Percentiles rank a stretch among this genome's conserved stretches.
Evolutionary conservation across 2,113 vertebrate species (phyloP).

Genomic region (Litocranius walleri): DNA sequence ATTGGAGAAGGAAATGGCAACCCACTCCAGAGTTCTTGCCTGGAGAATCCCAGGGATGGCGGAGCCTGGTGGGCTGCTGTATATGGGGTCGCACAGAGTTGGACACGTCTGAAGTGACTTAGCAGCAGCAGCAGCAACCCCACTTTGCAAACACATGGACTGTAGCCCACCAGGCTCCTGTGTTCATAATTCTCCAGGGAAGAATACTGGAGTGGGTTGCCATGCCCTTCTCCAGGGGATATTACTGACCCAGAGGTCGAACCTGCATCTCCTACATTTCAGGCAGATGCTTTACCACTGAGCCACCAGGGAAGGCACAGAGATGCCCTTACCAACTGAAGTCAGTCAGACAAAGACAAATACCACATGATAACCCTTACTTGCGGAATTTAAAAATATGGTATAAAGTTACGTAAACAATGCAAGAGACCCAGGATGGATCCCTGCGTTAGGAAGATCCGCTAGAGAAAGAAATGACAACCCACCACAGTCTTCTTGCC

Average conservation of each 20-base stretch:
- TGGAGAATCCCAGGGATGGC: no score
- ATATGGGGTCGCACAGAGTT: accelerated
- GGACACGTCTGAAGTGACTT: accelerated
- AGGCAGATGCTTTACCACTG: neutral
- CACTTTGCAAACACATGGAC: neutral
- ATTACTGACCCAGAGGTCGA: neutral
- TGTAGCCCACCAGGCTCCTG: neutral
- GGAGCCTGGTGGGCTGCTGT: no score
- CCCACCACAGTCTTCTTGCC: neutral
- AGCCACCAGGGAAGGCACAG: neutral
- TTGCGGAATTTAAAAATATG: accelerated
- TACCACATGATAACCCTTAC: neutral
- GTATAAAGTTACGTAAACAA: neutral
- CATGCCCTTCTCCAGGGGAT: neutral
- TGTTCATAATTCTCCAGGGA: neutral
- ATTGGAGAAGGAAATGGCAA: no score
- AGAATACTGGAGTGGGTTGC: neutral
- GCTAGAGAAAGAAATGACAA: neutral
- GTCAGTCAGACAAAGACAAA: neutral
- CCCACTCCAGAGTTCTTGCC: no score
- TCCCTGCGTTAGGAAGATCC: neutral
- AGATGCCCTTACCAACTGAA: neutral
- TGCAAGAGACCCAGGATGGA: accelerated
- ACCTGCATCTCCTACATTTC: neutral
- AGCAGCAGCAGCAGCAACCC: no score